Base-by-base conservation (phyloP, 2,113 vertebrate genomes). In the Calidris pygmaea region DNA sequence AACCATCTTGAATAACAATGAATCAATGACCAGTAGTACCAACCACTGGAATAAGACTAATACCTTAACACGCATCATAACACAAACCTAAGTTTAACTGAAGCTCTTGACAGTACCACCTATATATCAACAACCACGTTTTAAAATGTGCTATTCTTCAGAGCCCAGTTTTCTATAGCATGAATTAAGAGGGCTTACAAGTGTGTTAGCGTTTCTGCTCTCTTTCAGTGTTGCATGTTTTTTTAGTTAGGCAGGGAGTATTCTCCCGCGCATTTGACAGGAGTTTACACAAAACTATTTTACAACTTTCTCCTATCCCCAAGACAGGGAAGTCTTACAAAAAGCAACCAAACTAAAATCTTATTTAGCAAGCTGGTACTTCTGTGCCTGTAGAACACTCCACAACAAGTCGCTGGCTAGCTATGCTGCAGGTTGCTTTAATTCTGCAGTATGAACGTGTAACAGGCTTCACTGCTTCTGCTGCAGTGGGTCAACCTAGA, bases 201-300 rank as follows among this genome's bases (percentile, higher is more conserved):
- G 29, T 16, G 8, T 5, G 3, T 37, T 1, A 41, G 6, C 5
- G 14, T 17, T 88, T 67, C 72, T 58, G 41, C 29, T 76, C 22
- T 68, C 22, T 68, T 93, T 45, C 17, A 27, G 26, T 6, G 9
- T 7, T 53, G 34, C n/a, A 5, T 3, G 3, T 1, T 55, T 48
- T 37, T 83, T 43, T 3, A 62, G 12, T 37, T 4, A 41, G 8
- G 14, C 16, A 22, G 3, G 34, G 34, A 65, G 52, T 41, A 55
- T 3, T 13, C 21, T 10, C 0, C 27, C 0, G 0, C 6, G 23
- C 3, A 26, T 23, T 15, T 70, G 6, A 58, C 3, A 3, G 10
- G 3, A 56, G 6, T n/a, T 80, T 35, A 72, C 2, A 10, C 32
- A 94, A 74, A 85, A 35, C 3, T 23, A 39, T 43, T 92, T 85